phyloP scores from a whole-genome alignment of 2,797 vertebrate species.

The Liasis olivaceus region DNA sequence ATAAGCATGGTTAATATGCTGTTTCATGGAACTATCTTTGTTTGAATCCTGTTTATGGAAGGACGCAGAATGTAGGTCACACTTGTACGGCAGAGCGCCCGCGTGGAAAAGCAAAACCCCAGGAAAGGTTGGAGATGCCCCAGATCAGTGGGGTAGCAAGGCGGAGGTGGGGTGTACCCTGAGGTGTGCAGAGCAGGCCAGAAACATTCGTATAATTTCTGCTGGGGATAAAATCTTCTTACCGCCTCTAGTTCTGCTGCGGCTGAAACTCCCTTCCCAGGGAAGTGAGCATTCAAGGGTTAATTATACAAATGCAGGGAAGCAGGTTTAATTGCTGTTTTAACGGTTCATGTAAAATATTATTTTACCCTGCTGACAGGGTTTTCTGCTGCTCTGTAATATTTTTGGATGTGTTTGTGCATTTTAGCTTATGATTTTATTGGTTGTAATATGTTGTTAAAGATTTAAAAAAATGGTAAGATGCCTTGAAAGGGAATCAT shows the following conservation, averaged over 20 bases:
- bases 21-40: background rate
- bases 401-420: background rate
- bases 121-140: background rate
- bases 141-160: background rate
- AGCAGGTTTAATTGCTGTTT: background rate
- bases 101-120: constrained; percentile 4
- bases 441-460: background rate
- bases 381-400: background rate
- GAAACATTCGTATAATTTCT: background rate
- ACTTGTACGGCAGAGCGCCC: background rate
- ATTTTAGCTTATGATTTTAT: background rate
- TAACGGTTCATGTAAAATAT: background rate
- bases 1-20: background rate
- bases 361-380: background rate
- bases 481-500: background rate
- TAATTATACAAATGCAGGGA: background rate
- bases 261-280: background rate
- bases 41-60: background rate
- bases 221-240: background rate
- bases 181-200: background rate
- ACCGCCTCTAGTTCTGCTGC: background rate
- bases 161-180: no score
- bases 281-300: background rate
- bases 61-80: constrained; percentile 21
- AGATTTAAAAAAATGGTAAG: background rate